Percentiles rank a stretch among this genome's conserved stretches.
phyloP scores from a whole-genome alignment of 2,113 vertebrate genomes.

The Megaceryle maxima region DNA sequence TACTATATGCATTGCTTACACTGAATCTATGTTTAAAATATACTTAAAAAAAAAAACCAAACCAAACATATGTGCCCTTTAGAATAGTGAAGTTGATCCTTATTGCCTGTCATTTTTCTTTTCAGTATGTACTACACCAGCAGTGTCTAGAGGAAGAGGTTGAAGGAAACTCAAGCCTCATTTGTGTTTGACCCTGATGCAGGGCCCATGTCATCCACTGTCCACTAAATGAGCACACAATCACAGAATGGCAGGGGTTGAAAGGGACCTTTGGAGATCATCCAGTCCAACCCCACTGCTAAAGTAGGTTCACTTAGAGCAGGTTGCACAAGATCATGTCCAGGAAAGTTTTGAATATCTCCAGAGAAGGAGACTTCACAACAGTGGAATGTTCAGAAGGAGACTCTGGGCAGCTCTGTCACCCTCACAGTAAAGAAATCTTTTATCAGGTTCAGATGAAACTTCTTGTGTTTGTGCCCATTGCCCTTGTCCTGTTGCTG shows the following conservation, averaged over 20 bases:
- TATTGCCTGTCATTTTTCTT: background rate
- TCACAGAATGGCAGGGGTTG: background rate
- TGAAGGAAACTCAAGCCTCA: background rate
- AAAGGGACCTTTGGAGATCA: background rate
- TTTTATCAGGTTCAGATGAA: background rate
- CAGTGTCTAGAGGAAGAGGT: background rate
- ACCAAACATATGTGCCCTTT: background rate
- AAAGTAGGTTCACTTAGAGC: background rate
- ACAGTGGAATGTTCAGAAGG: too few relatives aligned
- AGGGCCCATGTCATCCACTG: background rate
- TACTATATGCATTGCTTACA: background rate
- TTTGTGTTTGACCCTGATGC: rapidly evolving
- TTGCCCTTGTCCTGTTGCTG: background rate
- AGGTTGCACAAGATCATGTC: background rate
- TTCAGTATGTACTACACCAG: background rate
- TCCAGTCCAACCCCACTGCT: background rate
- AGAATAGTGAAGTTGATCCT: background rate
- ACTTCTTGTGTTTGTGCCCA: background rate
- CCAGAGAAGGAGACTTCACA: background rate
- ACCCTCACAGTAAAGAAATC: background rate
- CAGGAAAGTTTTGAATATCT: background rate
- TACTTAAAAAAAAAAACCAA: background rate
- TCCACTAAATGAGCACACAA: background rate
- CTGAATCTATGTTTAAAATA: background rate
- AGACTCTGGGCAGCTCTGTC: background rate